Evolutionary conservation across 2,113 vertebrate species (phyloP).

Genomic region (Clarias gariepinus): DNA sequence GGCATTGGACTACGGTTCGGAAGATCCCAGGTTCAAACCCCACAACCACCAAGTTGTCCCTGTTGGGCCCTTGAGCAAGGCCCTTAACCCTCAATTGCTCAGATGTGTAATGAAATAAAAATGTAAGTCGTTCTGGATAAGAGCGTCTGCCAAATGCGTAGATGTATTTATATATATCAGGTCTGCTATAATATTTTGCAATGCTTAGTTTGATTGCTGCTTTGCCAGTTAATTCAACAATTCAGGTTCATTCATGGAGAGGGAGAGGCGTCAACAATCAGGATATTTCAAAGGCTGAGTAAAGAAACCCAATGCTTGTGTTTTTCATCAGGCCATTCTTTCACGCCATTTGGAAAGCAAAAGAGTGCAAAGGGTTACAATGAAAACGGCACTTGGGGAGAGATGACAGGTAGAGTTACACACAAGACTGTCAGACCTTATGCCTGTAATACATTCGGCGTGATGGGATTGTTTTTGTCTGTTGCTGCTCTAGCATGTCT

Average conservation of each 20-base stretch:
- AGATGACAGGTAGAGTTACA: slow-evolving; percentile 55
- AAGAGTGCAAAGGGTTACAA: slow-evolving; percentile 52
- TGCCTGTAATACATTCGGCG: slow-evolving; percentile 34
- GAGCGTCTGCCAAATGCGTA: no score
- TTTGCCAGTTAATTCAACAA: neutral
- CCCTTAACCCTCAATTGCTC: no score
- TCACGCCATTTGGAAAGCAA: slow-evolving; percentile 49
- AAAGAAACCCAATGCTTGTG: slow-evolving; percentile 33
- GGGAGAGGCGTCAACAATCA: slow-evolving; percentile 9
- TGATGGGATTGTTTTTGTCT: slow-evolving; percentile 39
- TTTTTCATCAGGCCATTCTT: slow-evolving; percentile 52
- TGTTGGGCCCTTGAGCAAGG: no score
- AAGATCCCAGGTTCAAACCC: no score
- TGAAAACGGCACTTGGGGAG: slow-evolving; percentile 43
- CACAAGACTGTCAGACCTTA: slow-evolving; percentile 35
- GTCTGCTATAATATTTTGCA: neutral
- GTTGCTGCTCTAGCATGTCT: neutral
- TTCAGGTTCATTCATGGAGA: slow-evolving; percentile 39
- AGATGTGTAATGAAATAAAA: no score
- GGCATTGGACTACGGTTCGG: no score
- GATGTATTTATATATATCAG: no score
- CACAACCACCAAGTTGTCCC: no score
- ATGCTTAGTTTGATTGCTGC: neutral
- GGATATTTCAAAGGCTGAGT: slow-evolving; percentile 10
- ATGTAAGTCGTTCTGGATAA: no score